phyloP scores from a whole-genome alignment of 2,888 invertebrate genomes.

The Slavum lentiscoides region DNA sequence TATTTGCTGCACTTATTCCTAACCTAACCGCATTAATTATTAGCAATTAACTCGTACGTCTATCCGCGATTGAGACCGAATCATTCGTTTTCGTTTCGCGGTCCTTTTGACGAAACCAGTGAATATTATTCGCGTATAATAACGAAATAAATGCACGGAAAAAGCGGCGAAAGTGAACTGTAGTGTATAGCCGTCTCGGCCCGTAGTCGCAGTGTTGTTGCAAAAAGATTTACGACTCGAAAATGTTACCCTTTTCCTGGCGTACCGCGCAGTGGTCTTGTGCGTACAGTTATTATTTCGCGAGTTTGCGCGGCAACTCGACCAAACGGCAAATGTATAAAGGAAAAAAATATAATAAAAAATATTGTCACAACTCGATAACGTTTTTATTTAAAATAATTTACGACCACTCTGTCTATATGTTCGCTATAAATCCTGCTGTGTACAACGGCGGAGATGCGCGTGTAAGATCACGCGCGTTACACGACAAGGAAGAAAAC shows the following conservation, averaged over 20 bases:
- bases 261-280: neutral
- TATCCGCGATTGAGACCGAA: too few species aligned
- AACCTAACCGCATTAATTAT: too few species aligned
- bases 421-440: slow-evolving; percentile 21
- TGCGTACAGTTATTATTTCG: slow-evolving; percentile 36
- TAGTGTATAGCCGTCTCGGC: slow-evolving; percentile 9
- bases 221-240: slow-evolving; percentile 48
- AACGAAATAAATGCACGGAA: slow-evolving; percentile 30
- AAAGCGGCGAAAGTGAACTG: slow-evolving; percentile 31
- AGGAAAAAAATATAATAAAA: slow-evolving; percentile 20
- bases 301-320: slow-evolving; percentile 7
- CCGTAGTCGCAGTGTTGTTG: slow-evolving; percentile 24
- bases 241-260: slow-evolving; percentile 49
- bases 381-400: slow-evolving; percentile 40
- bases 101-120: slow-evolving; percentile 29
- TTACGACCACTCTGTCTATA: slow-evolving; percentile 1
- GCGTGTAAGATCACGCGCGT: neutral
- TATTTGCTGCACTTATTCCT: too few species aligned
- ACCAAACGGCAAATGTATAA: slow-evolving; percentile 20
- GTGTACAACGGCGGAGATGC: too few species aligned
- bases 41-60: too few species aligned
- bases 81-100: too few species aligned
- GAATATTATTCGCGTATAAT: slow-evolving; percentile 31
- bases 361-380: slow-evolving; percentile 31
- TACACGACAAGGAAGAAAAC: slow-evolving; percentile 5